Percentiles rank a stretch among this genome's conserved stretches.
These are phyloP conservation scores for Bellardia bayeri DNA, from an alignment of 2,888 invertebrate genomes.

Conservation along the genomic window DNA sequence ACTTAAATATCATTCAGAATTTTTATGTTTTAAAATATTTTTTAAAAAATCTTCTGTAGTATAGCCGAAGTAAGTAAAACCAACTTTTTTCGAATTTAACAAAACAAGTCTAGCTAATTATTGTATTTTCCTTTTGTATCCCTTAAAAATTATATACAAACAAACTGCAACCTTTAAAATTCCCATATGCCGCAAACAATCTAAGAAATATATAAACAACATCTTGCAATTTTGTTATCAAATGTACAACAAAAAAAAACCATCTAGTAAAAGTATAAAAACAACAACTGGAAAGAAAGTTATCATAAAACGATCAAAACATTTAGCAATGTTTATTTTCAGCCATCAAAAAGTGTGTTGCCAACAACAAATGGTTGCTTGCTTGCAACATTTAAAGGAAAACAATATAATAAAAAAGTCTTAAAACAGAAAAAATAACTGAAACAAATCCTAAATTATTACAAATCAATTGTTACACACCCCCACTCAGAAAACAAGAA, in stretches of 20 bases:
- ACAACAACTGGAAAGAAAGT: slow-evolving; percentile 14
- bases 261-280: not conserved
- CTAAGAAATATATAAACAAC: slow-evolving; percentile 11
- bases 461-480: slow-evolving; percentile 81
- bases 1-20: too few species aligned
- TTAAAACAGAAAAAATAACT: slow-evolving; percentile 4
- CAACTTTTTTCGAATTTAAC: too few species aligned
- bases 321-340: slow-evolving; percentile 46
- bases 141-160: not conserved
- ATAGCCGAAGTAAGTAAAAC: too few species aligned
- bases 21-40: too few species aligned
- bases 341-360: slow-evolving; percentile 19
- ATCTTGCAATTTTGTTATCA: slow-evolving; percentile 17
- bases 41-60: too few species aligned
- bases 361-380: slow-evolving; percentile 27
- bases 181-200: not conserved
- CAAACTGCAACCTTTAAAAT: not conserved
- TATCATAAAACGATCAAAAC: slow-evolving; percentile 80
- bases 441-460: slow-evolving; percentile 79
- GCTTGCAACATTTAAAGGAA: slow-evolving; percentile 6
- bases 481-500: slow-evolving; percentile 14
- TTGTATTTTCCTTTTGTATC: too few species aligned
- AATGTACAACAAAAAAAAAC: not conserved
- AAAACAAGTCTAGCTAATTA: too few species aligned
- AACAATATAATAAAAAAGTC: not conserved